Evolutionary conservation across 2,797 vertebrate species (phyloP).

Genomic region (Uromys caudimaculatus): DNA sequence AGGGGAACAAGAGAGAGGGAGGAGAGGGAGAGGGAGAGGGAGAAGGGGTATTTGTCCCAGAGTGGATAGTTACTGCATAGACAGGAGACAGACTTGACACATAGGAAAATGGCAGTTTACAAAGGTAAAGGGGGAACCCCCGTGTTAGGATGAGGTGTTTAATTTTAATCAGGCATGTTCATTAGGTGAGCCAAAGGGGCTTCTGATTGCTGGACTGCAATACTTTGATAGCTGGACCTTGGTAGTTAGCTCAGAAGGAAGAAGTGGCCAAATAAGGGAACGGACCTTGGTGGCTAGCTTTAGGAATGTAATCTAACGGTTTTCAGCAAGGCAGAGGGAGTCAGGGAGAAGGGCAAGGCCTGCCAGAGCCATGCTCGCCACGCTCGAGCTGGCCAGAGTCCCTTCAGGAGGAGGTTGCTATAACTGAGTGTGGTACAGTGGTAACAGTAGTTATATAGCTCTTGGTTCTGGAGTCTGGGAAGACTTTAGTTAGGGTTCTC

Average conservation of each 20-base stretch:
- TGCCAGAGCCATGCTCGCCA: background rate
- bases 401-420: background rate
- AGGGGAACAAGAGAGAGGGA: background rate
- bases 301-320: background rate
- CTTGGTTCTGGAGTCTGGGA: background rate
- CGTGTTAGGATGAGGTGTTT: background rate
- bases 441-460: background rate
- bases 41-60: background rate
- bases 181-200: background rate
- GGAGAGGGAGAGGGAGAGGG: background rate
- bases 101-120: background rate
- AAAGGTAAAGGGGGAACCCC: background rate
- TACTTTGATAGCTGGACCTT: background rate
- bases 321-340: background rate
- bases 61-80: background rate
- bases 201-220: background rate
- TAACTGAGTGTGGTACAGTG: background rate
- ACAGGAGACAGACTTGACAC: background rate
- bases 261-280: background rate
- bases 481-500: background rate
- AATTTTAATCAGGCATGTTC: background rate
- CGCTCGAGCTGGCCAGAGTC: background rate
- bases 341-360: background rate
- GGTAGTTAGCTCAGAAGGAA: background rate
- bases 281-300: background rate